A percentile compares a stretch with the other conserved stretches of the same genome.
Evolutionary conservation across 37 sponge, comb jelly and placozoan genomes (phyloP).

Genomic region (Halichondria panicea): DNA sequence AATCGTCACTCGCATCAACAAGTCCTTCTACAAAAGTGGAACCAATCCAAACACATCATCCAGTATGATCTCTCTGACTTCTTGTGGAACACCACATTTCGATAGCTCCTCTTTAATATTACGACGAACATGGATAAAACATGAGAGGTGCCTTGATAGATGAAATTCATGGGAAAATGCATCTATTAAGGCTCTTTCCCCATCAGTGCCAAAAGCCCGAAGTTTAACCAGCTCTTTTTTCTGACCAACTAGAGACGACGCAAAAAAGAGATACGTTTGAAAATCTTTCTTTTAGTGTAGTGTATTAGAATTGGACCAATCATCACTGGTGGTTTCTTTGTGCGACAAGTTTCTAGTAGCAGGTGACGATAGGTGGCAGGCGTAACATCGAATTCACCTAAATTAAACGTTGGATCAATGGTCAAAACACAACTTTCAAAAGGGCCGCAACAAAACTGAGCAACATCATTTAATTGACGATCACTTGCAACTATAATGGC

Average conservation of each 20-base stretch:
- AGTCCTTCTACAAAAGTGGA: constrained; percentile 26
- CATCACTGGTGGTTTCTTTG: constrained; percentile 24
- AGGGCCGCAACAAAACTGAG: constrained; percentile 1
- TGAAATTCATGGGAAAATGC: constrained; percentile 48
- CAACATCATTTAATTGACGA: constrained; percentile 11
- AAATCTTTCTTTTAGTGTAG: constrained; percentile 8
- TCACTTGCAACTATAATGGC: constrained; percentile 18
- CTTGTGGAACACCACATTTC: background rate
- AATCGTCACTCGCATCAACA: constrained; percentile 20
- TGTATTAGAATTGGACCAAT: constrained; percentile 23
- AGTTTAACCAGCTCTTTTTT: background rate
- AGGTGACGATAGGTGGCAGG: constrained; percentile 33
- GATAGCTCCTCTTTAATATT: constrained; percentile 32
- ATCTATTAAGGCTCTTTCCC: constrained; percentile 27
- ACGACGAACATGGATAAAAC: constrained; percentile 28
- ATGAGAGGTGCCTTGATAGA: constrained; percentile 34
- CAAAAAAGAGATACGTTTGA: constrained; percentile 15
- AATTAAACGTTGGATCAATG: constrained; percentile 22
- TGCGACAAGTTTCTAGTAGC: background rate
- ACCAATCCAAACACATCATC: constrained; percentile 47
- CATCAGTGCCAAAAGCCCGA: constrained; percentile 35
- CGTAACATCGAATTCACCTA: constrained; percentile 41
- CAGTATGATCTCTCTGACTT: background rate
- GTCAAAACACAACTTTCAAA: constrained; percentile 3
- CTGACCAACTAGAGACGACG: constrained; percentile 8